Percentiles rank a stretch among this genome's conserved stretches.
These are phyloP conservation scores for Megaleporinus macrocephalus DNA, from an alignment of 2,113 vertebrate genomes.

Conservation along the genomic window DNA sequence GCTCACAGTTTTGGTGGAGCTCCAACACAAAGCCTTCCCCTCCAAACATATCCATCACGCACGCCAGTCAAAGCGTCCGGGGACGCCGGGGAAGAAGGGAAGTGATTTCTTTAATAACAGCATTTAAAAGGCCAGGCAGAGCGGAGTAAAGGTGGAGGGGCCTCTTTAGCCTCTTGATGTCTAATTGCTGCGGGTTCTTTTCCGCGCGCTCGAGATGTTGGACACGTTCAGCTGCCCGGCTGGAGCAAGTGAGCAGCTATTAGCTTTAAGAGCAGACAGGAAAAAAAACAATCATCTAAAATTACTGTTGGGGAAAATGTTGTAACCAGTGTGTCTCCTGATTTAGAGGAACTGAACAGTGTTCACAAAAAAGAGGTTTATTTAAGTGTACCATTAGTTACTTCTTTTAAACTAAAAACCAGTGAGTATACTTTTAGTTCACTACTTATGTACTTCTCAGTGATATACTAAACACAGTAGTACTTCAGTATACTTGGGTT, in stretches of 20 bases:
- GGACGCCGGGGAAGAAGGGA: constrained; percentile 67
- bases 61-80: constrained; percentile 77
- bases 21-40: constrained; percentile 62
- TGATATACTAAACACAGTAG: too few species aligned
- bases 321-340: background rate
- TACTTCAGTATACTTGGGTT: too few species aligned
- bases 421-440: too few species aligned
- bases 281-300: background rate
- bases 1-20: constrained; percentile 57
- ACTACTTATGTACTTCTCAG: too few species aligned
- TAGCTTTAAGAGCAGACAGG: background rate
- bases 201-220: constrained; percentile 77
- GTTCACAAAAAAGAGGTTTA: too few species aligned
- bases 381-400: too few species aligned
- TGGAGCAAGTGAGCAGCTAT: background rate
- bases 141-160: constrained; percentile 81
- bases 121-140: constrained; percentile 82
- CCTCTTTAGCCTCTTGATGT: constrained; percentile 85
- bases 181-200: constrained; percentile 81
- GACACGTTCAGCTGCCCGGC: constrained; percentile 64
- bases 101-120: constrained; percentile 85
- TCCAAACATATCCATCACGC: constrained; percentile 67
- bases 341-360: background rate
- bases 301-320: background rate
- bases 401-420: too few species aligned